Percentiles rank a stretch among this genome's conserved stretches.
These are phyloP conservation scores for Colossoma macropomum DNA, from an alignment of 2,113 vertebrate genomes.

Conservation along the genomic window DNA sequence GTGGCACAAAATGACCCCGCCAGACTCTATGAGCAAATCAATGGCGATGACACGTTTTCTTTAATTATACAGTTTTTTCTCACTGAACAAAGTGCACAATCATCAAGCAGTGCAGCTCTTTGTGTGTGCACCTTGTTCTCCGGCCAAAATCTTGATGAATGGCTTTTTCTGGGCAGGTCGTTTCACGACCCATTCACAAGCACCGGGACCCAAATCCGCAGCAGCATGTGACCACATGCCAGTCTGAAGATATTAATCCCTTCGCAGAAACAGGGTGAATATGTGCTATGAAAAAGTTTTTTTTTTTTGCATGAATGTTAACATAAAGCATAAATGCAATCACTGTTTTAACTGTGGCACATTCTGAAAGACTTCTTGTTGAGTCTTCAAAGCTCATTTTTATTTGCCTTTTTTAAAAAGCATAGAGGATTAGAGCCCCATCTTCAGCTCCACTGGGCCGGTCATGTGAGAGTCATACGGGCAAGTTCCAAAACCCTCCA, in stretches of 20 bases:
- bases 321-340: background rate
- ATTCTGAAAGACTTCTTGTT: background rate
- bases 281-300: too few species aligned
- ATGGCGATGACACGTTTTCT: background rate
- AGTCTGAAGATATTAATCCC: background rate
- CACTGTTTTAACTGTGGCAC: background rate
- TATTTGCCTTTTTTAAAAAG: background rate
- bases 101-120: background rate
- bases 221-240: conserved; percentile 23
- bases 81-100: background rate
- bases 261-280: background rate
- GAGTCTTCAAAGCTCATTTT: background rate
- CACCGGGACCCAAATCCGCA: background rate
- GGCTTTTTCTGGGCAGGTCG: background rate
- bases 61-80: background rate
- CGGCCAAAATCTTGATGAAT: conserved; percentile 10
- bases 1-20: too few species aligned
- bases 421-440: conserved; percentile 35
- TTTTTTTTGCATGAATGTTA: background rate
- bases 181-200: conserved; percentile 1
- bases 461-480: conserved; percentile 55
- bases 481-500: conserved; percentile 7
- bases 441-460: background rate
- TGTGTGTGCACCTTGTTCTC: background rate
- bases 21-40: too few species aligned